Base-by-base conservation (phyloP, 1,140 invertebrate species). In the Arion vulgaris region DNA sequence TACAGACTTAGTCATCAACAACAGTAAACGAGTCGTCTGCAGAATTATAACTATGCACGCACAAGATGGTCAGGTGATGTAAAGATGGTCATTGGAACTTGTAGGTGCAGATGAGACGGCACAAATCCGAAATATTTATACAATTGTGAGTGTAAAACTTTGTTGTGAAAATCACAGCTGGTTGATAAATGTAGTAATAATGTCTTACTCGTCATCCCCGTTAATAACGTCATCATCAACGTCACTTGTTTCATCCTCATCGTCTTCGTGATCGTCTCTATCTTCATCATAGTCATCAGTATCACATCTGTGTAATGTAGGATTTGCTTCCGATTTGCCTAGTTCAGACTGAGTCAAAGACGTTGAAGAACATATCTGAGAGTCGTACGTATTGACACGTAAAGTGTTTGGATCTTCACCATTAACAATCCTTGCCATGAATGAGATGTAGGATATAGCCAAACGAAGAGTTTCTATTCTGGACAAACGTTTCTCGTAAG, bases 371-470 rank as follows among this genome's bases (percentile, higher is more conserved):
- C n/a, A 39, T 1, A n/a, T 34, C 49, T n/a, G 19, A 49, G 66
- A 38, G 1, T 38, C n/a, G 38, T 81, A 76, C 23, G 69, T 28
- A 28, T 69, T 80, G n/a, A 86, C 51, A 26, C 72, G 34, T 9
- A 83, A 57, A 26, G 83, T 85, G 28, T 76, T 51, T 0, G 87
- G 85, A 66, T 87, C 86, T 73, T 85, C 82, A 36, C 87, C 87
- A 77, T 90, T 77, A 5, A 98, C 92, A 26, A 99, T 93, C 90
- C 99, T 97, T 57, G 96, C 95, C 97, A 99, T 98, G 92, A 99
- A 99, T 53, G 96, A 95, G 86, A 99, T 99, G 92, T 99, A 99
- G 13, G 97, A 98, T 86, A 99, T 99, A 15, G 98, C 98, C 86
- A 99, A 93, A 0, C 98, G 94, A 0, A 99, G 93, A 0, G 98